Base-by-base conservation (phyloP, 2,888 invertebrate genomes). In the Diogma glabrata region DNA sequence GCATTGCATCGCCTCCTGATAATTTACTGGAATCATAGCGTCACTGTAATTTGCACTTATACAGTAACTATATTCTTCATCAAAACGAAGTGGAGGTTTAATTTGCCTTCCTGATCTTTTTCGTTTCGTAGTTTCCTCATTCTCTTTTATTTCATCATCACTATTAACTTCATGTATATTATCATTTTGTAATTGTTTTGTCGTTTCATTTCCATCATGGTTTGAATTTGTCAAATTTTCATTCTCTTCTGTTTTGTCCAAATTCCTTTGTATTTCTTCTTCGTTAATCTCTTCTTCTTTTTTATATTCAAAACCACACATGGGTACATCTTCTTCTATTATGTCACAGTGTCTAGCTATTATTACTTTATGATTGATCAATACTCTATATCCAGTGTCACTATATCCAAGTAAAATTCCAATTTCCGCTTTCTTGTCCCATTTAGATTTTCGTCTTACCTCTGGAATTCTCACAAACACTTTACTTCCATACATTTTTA, bases 261-360 rank as follows among this genome's bases (percentile, higher is more conserved):
- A n/a, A n/a, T n/a, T n/a, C n/a, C n/a, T n/a, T n/a, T n/a, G n/a
- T 36, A 17, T 6, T 36, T 47, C 51, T n/a, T 23, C 26, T 51
- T 38, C 50, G n/a, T n/a, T n/a, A n/a, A n/a, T n/a, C 23, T 45
- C 40, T 52, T 54, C 47, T 54, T 53, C 49, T 51, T 55, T 23
- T 10, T 52, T n/a, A n/a, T n/a, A n/a, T n/a, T n/a, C 50, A 52
- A 59, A 53, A 26, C 56, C 52, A 49, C 58, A 54, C 3, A 55
- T 49, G 47, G 57, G 50, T 33, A 49, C 45, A 52, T 57, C 51
- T 52, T 60, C 56, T 54, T 62, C 60, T 5, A 63, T 52, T 28
- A 61, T 40, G 17, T 59, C 48, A n/a, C 55, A 55, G 56, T 62
- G 60, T 43, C 60, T 54, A 20, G 58, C 57, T 30, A n/a, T n/a